A percentile compares a stretch with the other conserved stretches of the same genome.
These are phyloP conservation scores for Manis pentadactyla DNA, from an alignment of 2,797 vertebrate genomes.

Conservation along the genomic window DNA sequence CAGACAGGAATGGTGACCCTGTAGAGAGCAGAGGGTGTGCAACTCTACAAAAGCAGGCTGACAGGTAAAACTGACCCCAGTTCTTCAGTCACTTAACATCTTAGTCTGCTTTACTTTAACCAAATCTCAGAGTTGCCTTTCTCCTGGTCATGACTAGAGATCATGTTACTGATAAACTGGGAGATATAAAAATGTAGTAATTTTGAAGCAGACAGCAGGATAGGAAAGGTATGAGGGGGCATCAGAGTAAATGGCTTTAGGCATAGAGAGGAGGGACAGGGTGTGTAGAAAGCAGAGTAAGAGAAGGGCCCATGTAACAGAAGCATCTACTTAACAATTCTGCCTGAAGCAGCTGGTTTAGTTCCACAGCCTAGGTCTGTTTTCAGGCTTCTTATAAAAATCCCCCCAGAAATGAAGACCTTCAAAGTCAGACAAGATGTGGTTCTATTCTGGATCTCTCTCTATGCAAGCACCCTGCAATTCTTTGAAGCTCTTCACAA, in stretches of 20 bases:
- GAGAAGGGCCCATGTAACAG: neutral
- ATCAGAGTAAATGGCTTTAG: neutral
- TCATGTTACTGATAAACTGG: neutral
- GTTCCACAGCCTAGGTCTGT: neutral
- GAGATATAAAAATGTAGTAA: neutral
- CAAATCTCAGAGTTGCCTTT: neutral
- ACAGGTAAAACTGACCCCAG: neutral
- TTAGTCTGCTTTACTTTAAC: slow-evolving; percentile 41
- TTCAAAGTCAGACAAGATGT: slow-evolving; percentile 46
- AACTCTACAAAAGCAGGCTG: neutral
- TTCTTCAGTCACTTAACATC: slow-evolving; percentile 7
- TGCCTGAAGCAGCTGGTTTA: neutral
- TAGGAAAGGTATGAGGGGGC: neutral
- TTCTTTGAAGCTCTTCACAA: slow-evolving; percentile 26
- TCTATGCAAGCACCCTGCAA: neutral
- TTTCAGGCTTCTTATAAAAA: neutral
- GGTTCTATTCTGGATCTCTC: slow-evolving; percentile 21
- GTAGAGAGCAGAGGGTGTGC: neutral
- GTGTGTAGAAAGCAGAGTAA: neutral
- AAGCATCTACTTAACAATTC: neutral
- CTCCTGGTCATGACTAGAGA: neutral
- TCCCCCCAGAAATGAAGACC: neutral
- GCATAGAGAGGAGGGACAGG: neutral
- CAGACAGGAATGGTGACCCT: neutral
- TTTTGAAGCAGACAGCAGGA: neutral